These are phyloP conservation scores for Labeo rohita DNA, from an alignment of 2,113 vertebrate genomes.

Conservation along the genomic window DNA sequence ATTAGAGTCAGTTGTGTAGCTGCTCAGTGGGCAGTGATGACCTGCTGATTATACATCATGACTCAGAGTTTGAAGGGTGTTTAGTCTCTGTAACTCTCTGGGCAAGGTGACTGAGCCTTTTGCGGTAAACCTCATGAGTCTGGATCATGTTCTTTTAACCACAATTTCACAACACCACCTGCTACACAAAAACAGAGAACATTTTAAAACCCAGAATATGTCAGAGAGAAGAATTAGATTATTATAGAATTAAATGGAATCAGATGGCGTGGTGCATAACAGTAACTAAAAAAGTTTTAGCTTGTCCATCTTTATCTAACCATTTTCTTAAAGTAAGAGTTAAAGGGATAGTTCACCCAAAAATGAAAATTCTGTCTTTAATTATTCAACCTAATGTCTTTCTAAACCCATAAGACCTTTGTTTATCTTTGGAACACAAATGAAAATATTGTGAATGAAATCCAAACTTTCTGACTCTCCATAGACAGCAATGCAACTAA, in stretches of 20 bases:
- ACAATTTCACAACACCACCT: conserved; percentile 34
- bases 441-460: too few relatives aligned
- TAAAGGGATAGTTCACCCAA: too few relatives aligned
- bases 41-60: conserved; percentile 52
- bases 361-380: too few relatives aligned
- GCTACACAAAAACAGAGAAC: background rate
- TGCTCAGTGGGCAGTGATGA: conserved; percentile 55
- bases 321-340: background rate
- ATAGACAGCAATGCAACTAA: too few relatives aligned
- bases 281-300: background rate
- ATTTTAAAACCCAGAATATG: background rate
- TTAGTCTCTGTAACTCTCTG: conserved; percentile 28
- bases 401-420: too few relatives aligned
- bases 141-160: conserved; percentile 37
- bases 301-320: background rate
- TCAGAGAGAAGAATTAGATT: background rate
- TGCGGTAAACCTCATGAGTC: conserved; percentile 26
- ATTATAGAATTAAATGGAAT: background rate
- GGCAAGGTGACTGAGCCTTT: conserved; percentile 44
- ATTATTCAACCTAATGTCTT: too few relatives aligned
- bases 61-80: conserved; percentile 50
- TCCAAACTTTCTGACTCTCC: too few relatives aligned
- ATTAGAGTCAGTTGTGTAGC: conserved; percentile 34
- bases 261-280: background rate
- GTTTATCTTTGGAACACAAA: too few relatives aligned